Base-by-base conservation (phyloP, 2,888 invertebrate genomes). In the Leptogaster cylindrica region DNA sequence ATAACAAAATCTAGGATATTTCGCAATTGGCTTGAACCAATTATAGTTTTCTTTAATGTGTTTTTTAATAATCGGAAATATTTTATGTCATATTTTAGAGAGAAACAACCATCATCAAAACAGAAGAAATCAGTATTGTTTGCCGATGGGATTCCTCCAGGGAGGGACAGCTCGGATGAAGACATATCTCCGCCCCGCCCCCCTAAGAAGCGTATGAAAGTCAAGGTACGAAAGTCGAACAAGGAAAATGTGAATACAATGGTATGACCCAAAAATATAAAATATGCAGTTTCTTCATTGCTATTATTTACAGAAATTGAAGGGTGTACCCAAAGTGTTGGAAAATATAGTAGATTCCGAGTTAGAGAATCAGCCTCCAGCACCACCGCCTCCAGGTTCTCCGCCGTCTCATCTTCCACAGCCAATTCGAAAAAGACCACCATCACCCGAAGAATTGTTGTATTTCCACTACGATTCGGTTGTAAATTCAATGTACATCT, bases 381-480 rank as follows among this genome's bases (percentile, higher is more conserved):
- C 79, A 12, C 75, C 77, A 0, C 79, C 80, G 2, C 77, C 77
- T 0, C 65, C 74, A 0, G 72, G 73, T 0, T 71, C 74, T 0
- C 76, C 76, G 7, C 74, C 79, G 1, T 14, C 74, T 6, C 69
- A 75, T 48, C 27, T 76, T 36, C 75, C 77, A 5, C 79, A 79
- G 18, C 76, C 80, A 1, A 72, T 76, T 1, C 72, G 75, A 46
- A 73, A 77, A 23, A 71, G 74, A 50, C 75, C 73, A 65, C 76
- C 74, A 46, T 76, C 73, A 69, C 80, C 72, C 51, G 73, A 70
- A 27, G 75, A 73, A 55, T 70, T 74, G 3, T 71, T 78, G n/a
- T 81, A 77, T 70, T 80, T 77, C 66, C 81, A 78, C 63, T 81
- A 74, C 18, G 79, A 81, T 72, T 69, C 76, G 0, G 66, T 74